Evolutionary conservation across 2,888 invertebrate species (phyloP), one percentile per base, ranked within the genome.

Genomic region (Tachystola acroxantha): DNA sequence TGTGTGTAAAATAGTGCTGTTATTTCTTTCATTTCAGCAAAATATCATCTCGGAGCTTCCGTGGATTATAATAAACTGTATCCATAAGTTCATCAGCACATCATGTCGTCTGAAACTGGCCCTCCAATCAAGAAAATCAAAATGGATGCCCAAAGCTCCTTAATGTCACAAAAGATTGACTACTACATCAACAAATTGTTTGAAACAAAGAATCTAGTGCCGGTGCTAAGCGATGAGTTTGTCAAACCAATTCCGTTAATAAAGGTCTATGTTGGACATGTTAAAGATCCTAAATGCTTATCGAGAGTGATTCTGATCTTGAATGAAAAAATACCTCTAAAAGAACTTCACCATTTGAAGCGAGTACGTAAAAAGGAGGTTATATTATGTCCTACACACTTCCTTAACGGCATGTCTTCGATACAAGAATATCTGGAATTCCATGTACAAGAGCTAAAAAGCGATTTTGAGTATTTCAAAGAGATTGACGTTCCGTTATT

Each of bases 321-420:
- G 9, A 91, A 90, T 48, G 77, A 88, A 16, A 80, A 84, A 16
- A 50, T 90, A 24, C 91, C 93, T 0, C 56, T 94, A 3, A 85
- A 88, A 10, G 81, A 88, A 10, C 74, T 94, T 7, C 87, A 88
- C 30, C 94, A 95, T 72, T 75, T 96, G 10, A 96, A 96, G 64
- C 88, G 95, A 45, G 92, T 94, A 1, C 85, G 88, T 26, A 88
- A 88, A 4, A 87, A 75, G 29, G 86, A 89, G 13, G 77, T 94
- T 0, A 57, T 94, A 7, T 34, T 86, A 46, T 94, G 56, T 78
- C 88, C 57, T 52, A 80, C 28, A 13, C 56, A 36, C 34, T 56
- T 40, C 43, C 50, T 63, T n/a, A 66, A 51, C 33, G 48, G 3
- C 20, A 48, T 22, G 43, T 48, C 70, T 2, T 61, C 76, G 1